A percentile compares a stretch with the other conserved stretches of the same genome.
These are phyloP conservation scores for Oxycera nigricornis DNA, from an alignment of 2,888 invertebrate species.

Conservation along the genomic window DNA sequence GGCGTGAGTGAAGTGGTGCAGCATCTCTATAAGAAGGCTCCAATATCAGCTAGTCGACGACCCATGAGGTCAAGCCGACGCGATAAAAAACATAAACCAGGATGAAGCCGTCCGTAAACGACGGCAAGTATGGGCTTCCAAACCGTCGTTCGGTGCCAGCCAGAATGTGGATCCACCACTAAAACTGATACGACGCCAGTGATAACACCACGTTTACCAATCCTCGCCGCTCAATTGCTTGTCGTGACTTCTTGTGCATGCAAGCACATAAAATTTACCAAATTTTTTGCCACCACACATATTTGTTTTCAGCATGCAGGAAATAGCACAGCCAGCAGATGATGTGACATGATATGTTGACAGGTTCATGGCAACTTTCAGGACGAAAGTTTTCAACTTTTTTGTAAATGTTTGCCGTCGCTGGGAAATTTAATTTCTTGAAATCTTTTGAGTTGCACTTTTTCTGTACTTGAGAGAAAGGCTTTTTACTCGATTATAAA, in stretches of 20 bases:
- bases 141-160: background rate
- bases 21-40: background rate
- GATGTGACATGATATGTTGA: constrained; percentile 28
- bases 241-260: background rate
- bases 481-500: background rate
- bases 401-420: constrained; percentile 29
- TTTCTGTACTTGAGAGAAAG: background rate
- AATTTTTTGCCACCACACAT: background rate
- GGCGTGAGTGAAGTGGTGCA: background rate
- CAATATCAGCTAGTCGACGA: background rate
- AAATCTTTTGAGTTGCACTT: constrained; percentile 12
- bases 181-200: constrained; percentile 15
- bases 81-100: constrained; percentile 31
- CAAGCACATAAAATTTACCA: background rate
- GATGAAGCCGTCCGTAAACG: constrained; percentile 11
- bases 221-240: background rate
- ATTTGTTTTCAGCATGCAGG: background rate
- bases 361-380: constrained; percentile 33
- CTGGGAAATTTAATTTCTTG: constrained; percentile 34
- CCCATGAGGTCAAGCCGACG: constrained; percentile 1
- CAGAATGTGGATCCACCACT: background rate
- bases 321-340: constrained; percentile 24
- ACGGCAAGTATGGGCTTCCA: background rate
- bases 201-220: constrained; percentile 24
- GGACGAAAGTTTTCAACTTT: background rate